A percentile compares a stretch with the other conserved stretches of the same genome.
Conservation (phyloP, 1,140 invertebrate species). For the Bombus confusus region DNA sequence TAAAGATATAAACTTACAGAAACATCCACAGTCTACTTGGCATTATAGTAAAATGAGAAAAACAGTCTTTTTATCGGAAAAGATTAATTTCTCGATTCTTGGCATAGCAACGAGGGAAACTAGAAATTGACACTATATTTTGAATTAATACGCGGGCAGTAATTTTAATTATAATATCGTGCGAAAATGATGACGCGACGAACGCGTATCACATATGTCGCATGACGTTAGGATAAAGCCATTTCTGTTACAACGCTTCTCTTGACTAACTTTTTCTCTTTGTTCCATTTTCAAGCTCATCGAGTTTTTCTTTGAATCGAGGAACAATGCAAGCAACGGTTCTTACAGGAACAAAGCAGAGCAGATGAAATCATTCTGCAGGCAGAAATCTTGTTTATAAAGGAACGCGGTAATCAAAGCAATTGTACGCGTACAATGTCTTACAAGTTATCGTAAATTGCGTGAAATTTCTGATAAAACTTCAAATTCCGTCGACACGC, state of each 20-base stretch:
- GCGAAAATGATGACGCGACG: not conserved
- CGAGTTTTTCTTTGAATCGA: not conserved
- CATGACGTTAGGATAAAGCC: not conserved
- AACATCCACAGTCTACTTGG: no score
- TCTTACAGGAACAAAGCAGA: not conserved
- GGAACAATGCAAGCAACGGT: not conserved
- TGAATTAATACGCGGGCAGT: not conserved
- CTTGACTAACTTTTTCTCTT: not conserved
- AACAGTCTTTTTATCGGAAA: no score
- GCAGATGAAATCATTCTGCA: not conserved
- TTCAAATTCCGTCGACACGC: not conserved
- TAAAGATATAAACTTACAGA: no score
- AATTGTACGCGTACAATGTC: not conserved
- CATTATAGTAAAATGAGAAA: no score
- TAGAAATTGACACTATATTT: not conserved
- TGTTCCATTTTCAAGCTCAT: not conserved
- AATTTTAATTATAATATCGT: not conserved
- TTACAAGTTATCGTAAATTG: not conserved
- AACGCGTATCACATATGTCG: not conserved
- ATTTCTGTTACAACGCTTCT: not conserved
- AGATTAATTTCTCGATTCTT: no score
- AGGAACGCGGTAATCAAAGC: no score
- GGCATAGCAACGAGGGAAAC: not conserved
- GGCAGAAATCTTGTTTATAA: no score
- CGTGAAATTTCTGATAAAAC: not conserved